A percentile compares a stretch with the other conserved stretches of the same genome.
phyloP scores from a whole-genome alignment of 2,113 vertebrate species.

The Gnathonemus longibarbis region DNA sequence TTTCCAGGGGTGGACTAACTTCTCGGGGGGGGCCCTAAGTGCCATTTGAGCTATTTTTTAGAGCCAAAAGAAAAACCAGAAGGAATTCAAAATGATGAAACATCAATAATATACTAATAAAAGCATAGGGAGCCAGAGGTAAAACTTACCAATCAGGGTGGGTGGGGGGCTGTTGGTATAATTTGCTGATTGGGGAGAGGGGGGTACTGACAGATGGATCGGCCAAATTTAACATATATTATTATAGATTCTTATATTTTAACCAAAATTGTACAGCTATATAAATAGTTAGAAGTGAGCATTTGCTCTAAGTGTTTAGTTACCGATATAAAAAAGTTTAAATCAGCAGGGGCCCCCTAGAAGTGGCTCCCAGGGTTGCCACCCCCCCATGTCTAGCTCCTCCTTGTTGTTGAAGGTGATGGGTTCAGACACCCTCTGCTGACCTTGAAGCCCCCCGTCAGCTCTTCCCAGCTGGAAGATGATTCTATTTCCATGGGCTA shows the following conservation, averaged over 20 bases:
- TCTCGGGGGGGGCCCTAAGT: neutral
- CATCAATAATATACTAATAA: neutral
- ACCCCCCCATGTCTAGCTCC: neutral
- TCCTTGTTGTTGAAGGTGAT: slow-evolving; percentile 52
- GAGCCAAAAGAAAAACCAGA: neutral
- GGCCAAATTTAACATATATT: neutral
- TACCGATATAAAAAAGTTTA: neutral
- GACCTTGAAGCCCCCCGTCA: slow-evolving; percentile 73
- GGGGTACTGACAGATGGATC: neutral
- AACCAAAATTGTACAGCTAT: neutral
- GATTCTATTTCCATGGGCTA: slow-evolving; percentile 82
- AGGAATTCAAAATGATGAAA: neutral
- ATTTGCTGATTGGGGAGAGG: neutral
- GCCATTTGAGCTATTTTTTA: neutral
- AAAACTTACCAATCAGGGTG: too few relatives aligned
- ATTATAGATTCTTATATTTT: neutral
- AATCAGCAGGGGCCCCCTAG: neutral
- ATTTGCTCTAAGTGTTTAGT: neutral
- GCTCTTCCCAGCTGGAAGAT: slow-evolving; percentile 69
- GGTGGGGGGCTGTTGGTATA: neutral
- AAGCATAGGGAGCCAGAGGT: neutral
- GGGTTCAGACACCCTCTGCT: slow-evolving; percentile 59
- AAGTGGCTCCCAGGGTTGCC: neutral
- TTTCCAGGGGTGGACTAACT: neutral
- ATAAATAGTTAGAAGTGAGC: neutral